phyloP scores from a whole-genome alignment of 2,113 vertebrate genomes.

The Colistium nudipinnis region DNA sequence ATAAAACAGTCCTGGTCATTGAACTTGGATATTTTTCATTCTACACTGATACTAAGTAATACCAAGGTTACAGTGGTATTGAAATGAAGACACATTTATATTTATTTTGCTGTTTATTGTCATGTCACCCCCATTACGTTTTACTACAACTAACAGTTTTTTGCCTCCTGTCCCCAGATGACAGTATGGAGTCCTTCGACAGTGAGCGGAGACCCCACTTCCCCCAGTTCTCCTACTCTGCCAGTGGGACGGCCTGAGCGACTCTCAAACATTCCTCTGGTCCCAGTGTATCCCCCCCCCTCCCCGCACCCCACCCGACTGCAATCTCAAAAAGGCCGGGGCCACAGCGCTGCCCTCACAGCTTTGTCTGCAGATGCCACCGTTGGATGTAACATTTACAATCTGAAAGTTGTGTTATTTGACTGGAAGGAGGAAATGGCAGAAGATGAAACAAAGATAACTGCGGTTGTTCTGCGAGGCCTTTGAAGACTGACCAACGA shows the following conservation, averaged over 20 bases:
- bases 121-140: neutral
- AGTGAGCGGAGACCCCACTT: constrained; percentile 95
- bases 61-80: neutral
- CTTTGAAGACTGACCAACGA: constrained; percentile 65
- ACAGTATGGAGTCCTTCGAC: constrained; percentile 93
- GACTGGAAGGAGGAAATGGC: constrained; percentile 59
- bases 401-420: constrained; percentile 54
- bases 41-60: neutral
- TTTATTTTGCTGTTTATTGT: neutral
- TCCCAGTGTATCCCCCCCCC: constrained; percentile 58
- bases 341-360: constrained; percentile 77
- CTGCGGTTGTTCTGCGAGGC: constrained; percentile 65
- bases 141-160: neutral
- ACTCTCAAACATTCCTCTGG: constrained; percentile 78
- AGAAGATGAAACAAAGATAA: constrained; percentile 65
- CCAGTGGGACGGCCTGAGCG: constrained; percentile 92
- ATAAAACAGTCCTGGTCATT: neutral
- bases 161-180: constrained; percentile 79
- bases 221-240: constrained; percentile 97
- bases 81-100: neutral
- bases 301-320: constrained; percentile 82
- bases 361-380: constrained; percentile 70
- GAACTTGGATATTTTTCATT: neutral
- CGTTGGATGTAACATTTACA: constrained; percentile 80
- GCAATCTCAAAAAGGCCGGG: constrained; percentile 80